A percentile compares a stretch with the other conserved stretches of the same genome.
phyloP scores from a whole-genome alignment of 2,888 invertebrate genomes.

The Cacoxenus indagator region DNA sequence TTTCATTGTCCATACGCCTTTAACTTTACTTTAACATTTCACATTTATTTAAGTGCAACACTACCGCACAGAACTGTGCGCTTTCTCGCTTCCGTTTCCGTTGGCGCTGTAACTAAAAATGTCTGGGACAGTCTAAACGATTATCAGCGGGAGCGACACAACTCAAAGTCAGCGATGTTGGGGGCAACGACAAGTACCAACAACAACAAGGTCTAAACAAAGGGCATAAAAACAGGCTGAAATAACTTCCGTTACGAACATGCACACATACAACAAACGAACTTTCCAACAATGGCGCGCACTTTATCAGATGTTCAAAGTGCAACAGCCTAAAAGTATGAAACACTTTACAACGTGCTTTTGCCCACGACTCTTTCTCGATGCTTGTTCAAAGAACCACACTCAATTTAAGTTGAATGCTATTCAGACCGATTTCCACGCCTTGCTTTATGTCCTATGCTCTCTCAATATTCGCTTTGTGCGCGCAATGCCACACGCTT shows the following conservation, averaged over 20 bases:
- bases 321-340: constrained; percentile 57
- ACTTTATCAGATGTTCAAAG: constrained; percentile 55
- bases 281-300: constrained; percentile 45
- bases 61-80: constrained; percentile 43
- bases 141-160: constrained; percentile 45
- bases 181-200: constrained; percentile 41
- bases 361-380: neutral
- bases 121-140: constrained; percentile 56
- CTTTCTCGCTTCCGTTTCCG: constrained; percentile 56
- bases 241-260: constrained; percentile 54
- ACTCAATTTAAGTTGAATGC: neutral
- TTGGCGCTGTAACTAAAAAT: constrained; percentile 42
- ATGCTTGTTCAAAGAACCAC: neutral
- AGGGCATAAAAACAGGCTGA: constrained; percentile 55
- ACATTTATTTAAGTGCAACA: neutral
- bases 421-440: neutral
- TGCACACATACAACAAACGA: constrained; percentile 41
- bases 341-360: constrained; percentile 30
- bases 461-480: neutral
- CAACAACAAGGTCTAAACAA: constrained; percentile 42
- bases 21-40: neutral
- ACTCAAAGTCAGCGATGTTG: neutral
- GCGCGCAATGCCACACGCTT: neutral
- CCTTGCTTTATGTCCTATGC: neutral
- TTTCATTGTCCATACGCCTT: neutral